Base-by-base conservation (phyloP, 2,888 invertebrate species). In the Thereva nobilitata region DNA sequence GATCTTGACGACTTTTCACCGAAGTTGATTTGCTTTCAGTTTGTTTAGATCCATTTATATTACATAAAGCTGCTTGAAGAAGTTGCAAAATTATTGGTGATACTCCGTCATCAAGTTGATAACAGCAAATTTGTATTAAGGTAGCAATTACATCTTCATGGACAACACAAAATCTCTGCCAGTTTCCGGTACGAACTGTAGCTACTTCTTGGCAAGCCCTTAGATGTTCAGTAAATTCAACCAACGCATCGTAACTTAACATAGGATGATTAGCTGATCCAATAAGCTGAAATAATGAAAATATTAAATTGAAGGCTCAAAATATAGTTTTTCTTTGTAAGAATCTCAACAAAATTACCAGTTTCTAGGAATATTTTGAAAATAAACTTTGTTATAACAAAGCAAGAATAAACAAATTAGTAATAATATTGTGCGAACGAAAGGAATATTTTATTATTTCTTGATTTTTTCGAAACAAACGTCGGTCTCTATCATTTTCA, bases 121-220 rank as follows among this genome's bases (percentile, higher is more conserved):
- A 81, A 68, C 94, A 91, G 74, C 94, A 92, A 54, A 92, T 90
- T 68, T 90, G 86, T 75, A 97, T 86, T 75, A 97, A 88, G 72
- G 93, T 90, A 37, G 94, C 84, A 55, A 96, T 87, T 4, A 90
- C 89, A 72, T 84, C 84, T 38, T 89, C 87, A 74, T 91, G 89
- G 42, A 86, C 84, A 2, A 86, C 80, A 76, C 95, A 95, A 78
- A 92, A 92, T 76, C 90, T 86, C 80, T 97, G 97, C 97, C 97
- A 98, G 83, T 97, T 97, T 72, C 92, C 90, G 0, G 95, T 94
- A 64, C 97, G 89, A 63, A 90, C 89, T 61, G 90, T 87, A 42
- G 96, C 96, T 67, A 97, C 93, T 80, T 98, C 97, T 59, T 92
- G 89, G 74, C 97, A 96, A 4, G 92, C 90, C 79, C 97, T 96